These are phyloP conservation scores for Thysanoteuthis rhombus DNA, from an alignment of 2,888 invertebrate genomes.

Conservation along the genomic window DNA sequence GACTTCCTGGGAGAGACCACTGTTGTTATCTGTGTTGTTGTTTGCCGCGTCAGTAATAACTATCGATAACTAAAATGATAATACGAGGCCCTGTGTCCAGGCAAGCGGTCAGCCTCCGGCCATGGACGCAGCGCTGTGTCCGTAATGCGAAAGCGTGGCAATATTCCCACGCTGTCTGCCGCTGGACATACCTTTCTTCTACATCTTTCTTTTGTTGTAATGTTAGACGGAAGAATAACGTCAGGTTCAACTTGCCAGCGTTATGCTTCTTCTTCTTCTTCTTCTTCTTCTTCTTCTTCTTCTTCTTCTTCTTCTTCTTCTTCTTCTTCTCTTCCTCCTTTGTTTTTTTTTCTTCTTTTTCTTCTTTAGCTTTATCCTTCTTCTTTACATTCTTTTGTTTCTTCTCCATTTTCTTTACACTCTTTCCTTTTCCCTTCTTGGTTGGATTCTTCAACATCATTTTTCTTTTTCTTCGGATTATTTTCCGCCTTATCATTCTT, in stretches of 20 bases:
- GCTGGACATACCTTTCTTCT: constrained; percentile 21
- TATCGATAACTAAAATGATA: background rate
- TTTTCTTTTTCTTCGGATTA: background rate
- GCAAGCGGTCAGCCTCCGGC: background rate
- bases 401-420: background rate
- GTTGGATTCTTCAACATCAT: background rate
- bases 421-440: background rate
- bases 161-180: constrained; percentile 28
- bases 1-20: background rate
- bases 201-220: background rate
- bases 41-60: background rate
- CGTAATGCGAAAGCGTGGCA: background rate
- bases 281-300: background rate
- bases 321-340: background rate
- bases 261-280: background rate
- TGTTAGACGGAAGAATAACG: background rate
- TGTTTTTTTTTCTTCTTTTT: background rate
- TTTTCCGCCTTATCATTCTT: background rate
- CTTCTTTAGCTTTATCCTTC: background rate
- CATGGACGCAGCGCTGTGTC: background rate
- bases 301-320: background rate
- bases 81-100: background rate
- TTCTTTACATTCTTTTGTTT: background rate
- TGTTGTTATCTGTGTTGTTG: background rate
- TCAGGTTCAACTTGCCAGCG: background rate